A percentile compares a stretch with the other conserved stretches of the same genome.
Conservation (phyloP, 1,140 invertebrate species). For the Holotrichia oblita region DNA sequence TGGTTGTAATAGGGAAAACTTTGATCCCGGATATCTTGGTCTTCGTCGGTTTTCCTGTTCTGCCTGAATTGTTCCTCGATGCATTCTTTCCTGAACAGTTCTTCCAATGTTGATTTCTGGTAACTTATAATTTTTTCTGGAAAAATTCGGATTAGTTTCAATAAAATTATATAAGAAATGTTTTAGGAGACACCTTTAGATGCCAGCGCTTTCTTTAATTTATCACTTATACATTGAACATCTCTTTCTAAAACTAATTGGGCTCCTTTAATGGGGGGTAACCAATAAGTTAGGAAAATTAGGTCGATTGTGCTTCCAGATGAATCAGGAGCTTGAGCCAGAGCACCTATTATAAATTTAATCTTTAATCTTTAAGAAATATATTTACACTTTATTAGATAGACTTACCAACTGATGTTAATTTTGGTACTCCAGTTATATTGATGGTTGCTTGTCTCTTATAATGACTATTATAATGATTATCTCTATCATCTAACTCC, state of each 20-base stretch:
- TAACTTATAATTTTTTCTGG: constrained; percentile 47
- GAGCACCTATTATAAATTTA: constrained; percentile 53
- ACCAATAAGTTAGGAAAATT: constrained; percentile 67
- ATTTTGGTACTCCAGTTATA: constrained; percentile 50
- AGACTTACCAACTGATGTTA: constrained; percentile 59
- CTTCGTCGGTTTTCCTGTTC: constrained; percentile 23
- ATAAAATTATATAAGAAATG: neutral
- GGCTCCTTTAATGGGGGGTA: constrained; percentile 61
- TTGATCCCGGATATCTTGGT: constrained; percentile 49
- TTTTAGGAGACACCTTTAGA: constrained; percentile 51
- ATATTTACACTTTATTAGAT: neutral
- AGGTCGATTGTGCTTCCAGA: constrained; percentile 62
- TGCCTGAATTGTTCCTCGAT: constrained; percentile 56
- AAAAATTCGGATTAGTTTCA: constrained; percentile 44
- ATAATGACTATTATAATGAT: constrained; percentile 52
- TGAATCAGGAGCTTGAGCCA: constrained; percentile 54
- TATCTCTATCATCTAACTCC: constrained; percentile 55
- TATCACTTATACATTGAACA: constrained; percentile 61
- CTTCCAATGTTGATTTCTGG: constrained; percentile 44
- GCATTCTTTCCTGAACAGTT: constrained; percentile 59
- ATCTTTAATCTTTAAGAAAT: neutral
- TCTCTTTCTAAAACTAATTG: constrained; percentile 63
- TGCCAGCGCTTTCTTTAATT: constrained; percentile 56
- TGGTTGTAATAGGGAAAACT: constrained; percentile 62
- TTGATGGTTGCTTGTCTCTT: constrained; percentile 51